Conservation (phyloP, 2,888 invertebrate species). For the Andrena bicolor region DNA sequence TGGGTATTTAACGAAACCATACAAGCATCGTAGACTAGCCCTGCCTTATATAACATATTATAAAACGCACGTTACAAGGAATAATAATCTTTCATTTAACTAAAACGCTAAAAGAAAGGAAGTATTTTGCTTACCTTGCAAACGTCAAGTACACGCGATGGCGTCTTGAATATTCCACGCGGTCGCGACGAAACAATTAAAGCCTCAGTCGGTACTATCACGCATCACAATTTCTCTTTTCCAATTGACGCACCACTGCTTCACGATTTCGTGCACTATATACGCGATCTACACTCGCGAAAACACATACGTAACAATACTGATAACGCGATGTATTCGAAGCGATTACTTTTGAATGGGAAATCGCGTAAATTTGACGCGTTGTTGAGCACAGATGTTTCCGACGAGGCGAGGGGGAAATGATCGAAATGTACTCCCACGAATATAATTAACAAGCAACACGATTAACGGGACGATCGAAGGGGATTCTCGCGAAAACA, state of each 20-base stretch:
- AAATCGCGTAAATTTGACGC: neutral
- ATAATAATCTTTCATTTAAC: neutral
- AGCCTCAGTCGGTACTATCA: conserved; percentile 40
- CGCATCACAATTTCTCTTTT: conserved; percentile 31
- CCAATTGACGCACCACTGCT: conserved; percentile 39
- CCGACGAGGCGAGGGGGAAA: neutral
- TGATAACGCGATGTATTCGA: neutral
- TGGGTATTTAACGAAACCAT: too few species aligned
- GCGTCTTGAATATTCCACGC: conserved; percentile 56
- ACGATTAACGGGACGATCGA: neutral
- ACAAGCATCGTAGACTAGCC: neutral
- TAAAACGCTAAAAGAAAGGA: neutral
- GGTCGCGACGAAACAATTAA: conserved; percentile 14
- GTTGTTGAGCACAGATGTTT: conserved; percentile 9
- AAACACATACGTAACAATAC: neutral
- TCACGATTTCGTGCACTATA: conserved; percentile 15
- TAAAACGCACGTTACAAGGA: neutral
- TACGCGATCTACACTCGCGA: neutral
- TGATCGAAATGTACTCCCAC: neutral
- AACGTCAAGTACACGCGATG: conserved; percentile 64
- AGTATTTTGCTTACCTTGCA: conserved; percentile 54
- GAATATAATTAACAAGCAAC: neutral
- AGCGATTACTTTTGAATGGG: neutral
- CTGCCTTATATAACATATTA: neutral
- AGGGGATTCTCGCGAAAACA: conserved; percentile 3